A percentile compares a stretch with the other conserved stretches of the same genome.
Conservation (phyloP, 2,797 vertebrate species). For the Gobionotothen gibberifrons region DNA sequence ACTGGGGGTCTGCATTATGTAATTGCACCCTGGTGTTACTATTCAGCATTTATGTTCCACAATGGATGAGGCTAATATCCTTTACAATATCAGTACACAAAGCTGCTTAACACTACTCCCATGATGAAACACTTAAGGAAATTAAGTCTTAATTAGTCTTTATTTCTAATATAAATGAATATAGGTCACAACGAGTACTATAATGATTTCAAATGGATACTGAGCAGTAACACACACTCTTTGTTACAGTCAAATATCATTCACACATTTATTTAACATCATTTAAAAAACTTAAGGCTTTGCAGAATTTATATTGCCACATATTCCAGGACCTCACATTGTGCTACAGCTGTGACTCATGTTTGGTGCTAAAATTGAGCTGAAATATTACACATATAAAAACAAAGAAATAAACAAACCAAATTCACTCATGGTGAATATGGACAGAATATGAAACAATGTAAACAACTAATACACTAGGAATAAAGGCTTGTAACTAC, state of each 20-base stretch:
- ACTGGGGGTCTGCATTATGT: conserved; percentile 84
- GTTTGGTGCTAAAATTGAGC: neutral
- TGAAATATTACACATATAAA: neutral
- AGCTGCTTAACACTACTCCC: conserved; percentile 63
- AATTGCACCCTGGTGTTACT: conserved; percentile 71
- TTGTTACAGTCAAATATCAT: neutral
- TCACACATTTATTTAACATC: neutral
- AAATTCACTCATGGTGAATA: neutral
- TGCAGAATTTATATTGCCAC: neutral
- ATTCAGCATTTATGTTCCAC: conserved; percentile 57
- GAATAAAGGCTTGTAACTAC: neutral
- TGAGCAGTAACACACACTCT: neutral
- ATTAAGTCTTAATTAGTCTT: conserved; percentile 60
- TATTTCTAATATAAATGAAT: conserved; percentile 43
- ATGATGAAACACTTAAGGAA: conserved; percentile 58
- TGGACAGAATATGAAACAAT: neutral
- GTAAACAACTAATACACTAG: neutral
- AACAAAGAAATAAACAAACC: neutral
- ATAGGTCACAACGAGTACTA: conserved; percentile 32
- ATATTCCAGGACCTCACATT: neutral
- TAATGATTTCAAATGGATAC: conserved; percentile 20
- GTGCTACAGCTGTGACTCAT: neutral
- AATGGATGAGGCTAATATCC: conserved; percentile 62
- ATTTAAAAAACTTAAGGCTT: neutral
- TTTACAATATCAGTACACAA: conserved; percentile 68